phyloP scores from a whole-genome alignment of 2,113 vertebrate species.

The Motacilla alba region DNA sequence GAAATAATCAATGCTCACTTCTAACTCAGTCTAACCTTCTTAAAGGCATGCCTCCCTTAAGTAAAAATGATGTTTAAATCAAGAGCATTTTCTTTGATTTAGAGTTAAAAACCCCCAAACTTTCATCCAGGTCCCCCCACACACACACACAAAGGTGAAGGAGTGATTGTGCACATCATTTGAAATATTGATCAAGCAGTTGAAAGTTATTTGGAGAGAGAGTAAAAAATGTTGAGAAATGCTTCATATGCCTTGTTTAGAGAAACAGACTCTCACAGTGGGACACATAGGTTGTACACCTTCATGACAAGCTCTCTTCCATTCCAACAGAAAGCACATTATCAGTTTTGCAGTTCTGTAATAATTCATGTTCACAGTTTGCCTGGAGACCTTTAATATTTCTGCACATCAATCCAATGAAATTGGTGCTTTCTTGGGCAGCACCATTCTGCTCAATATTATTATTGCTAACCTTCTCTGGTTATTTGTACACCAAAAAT shows the following conservation, averaged over 20 bases:
- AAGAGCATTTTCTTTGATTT: slow-evolving; percentile 7
- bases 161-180: background rate
- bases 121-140: background rate
- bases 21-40: background rate
- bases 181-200: slow-evolving; percentile 3
- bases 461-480: background rate
- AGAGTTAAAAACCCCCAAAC: background rate
- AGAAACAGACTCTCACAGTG: background rate
- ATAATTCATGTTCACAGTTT: background rate
- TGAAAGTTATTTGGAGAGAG: background rate
- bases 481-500: background rate
- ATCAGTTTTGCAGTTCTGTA: background rate
- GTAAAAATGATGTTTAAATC: background rate
- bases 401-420: background rate
- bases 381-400: background rate
- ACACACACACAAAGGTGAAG: background rate
- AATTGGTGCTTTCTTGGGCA: background rate
- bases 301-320: background rate
- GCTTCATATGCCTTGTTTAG: background rate
- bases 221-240: background rate
- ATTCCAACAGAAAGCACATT: background rate
- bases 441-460: background rate
- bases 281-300: background rate
- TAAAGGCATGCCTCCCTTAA: background rate
- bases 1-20: background rate